Base-by-base conservation (phyloP, 2,797 vertebrate genomes). In the Onychomys torridus region DNA sequence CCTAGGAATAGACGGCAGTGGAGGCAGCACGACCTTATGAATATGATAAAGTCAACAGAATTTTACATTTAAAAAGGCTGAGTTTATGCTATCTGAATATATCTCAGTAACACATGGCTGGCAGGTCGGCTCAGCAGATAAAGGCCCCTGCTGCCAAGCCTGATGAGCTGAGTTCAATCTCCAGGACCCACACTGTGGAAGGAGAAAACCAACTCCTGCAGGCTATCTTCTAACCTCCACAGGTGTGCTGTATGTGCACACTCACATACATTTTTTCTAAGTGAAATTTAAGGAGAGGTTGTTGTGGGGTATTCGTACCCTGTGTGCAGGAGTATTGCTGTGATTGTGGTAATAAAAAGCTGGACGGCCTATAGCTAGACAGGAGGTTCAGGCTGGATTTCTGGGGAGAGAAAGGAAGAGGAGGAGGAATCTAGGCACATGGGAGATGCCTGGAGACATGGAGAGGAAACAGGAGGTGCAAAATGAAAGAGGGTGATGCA, bases 41-140 rank as follows among this genome's bases (percentile, higher is more conserved):
- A 90, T 88, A 86, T 17, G 71, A 25, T 37, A 95, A 83, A 79
- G 73, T 34, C 34, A 78, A 77, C 5, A n/a, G 78, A 95, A 93
- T 37, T 83, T 84, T 77, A 73, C 10, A 73, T 4, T 4, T 23
- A 84, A 90, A 49, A 92, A 52, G 23, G 76, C 16, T 85, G 63
- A 73, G 73, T 81, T 88, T 91, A 88, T 79, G 57, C n/a, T 32
- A 89, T 73, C 11, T 90, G 55, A 82, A 46, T 37, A 57, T 40
- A 91, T 21, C 75, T 79, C 82, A 73, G 77, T 37, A 76, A 83
- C 75, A 93, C 27, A 34, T 0, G 34, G 49, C 65, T 71, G 49
- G 14, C 9, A n/a, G 5, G 34, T 17, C 37, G 49, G 84, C 65
- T 55, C 34, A 55, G n/a, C 34, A 71, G 65, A 87, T 37, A 16